Evolutionary conservation across 2,113 vertebrate genomes (phyloP).

Genomic region (Coptodon bakossiorum): DNA sequence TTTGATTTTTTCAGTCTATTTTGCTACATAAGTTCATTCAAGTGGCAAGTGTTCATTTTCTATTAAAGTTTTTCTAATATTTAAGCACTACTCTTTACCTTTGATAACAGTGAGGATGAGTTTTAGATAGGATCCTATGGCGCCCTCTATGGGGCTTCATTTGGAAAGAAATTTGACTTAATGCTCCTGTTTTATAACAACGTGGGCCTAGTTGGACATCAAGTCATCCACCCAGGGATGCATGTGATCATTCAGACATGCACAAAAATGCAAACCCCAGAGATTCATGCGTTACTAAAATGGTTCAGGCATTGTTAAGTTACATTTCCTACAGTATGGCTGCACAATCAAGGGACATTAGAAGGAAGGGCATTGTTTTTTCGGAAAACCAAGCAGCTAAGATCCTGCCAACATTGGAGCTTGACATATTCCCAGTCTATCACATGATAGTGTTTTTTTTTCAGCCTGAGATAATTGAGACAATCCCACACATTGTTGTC

Average conservation of each 20-base stretch:
- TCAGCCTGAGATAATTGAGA: neutral
- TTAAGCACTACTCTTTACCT: neutral
- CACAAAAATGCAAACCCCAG: neutral
- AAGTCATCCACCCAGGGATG: neutral
- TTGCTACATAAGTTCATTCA: rapidly evolving
- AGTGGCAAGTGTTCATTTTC: neutral
- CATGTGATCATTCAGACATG: neutral
- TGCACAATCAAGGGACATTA: neutral
- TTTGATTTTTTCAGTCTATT: neutral
- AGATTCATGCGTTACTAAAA: neutral
- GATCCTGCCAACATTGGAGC: neutral
- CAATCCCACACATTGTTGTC: neutral
- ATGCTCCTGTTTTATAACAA: neutral
- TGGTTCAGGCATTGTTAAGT: neutral
- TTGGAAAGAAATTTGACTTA: neutral
- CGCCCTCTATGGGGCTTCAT: conserved; percentile 26
- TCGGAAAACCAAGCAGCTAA: rapidly evolving
- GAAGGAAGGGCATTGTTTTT: neutral
- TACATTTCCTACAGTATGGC: neutral
- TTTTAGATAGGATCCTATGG: neutral
- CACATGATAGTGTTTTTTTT: neutral
- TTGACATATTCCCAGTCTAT: neutral
- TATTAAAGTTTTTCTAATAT: neutral
- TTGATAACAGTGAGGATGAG: neutral
- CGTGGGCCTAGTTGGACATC: neutral